phyloP scores from a whole-genome alignment of 2,888 invertebrate species.

The Endotricha flammealis region DNA sequence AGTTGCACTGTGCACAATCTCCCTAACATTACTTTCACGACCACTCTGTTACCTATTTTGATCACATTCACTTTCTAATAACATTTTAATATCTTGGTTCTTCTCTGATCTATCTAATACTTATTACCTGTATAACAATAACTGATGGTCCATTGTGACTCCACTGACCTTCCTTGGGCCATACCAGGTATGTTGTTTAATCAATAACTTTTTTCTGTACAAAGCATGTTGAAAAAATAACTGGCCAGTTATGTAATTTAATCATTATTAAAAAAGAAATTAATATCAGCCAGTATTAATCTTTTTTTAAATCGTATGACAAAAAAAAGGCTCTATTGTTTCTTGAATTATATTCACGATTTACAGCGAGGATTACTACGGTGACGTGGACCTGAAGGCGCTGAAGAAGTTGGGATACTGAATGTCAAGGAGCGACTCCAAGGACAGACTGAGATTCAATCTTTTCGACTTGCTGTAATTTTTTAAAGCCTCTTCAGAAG shows the following conservation, averaged over 20 bases:
- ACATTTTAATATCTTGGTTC: conserved; percentile 49
- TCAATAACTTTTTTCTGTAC: no score
- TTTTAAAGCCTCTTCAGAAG: conserved; percentile 33
- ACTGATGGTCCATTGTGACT: conserved; percentile 29
- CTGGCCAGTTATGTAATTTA: background rate
- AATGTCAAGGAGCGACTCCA: conserved; percentile 73
- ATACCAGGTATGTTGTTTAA: conserved; percentile 32
- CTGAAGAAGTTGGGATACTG: conserved; percentile 89
- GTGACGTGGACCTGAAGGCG: conserved; percentile 92
- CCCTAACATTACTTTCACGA: conserved; percentile 53
- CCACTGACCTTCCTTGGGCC: conserved; percentile 24
- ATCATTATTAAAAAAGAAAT: no score
- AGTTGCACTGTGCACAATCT: conserved; percentile 55
- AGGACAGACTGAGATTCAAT: conserved; percentile 69
- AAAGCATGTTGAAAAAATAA: background rate
- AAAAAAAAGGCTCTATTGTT: background rate
- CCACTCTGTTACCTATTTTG: conserved; percentile 43
- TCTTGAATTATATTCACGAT: conserved; percentile 22
- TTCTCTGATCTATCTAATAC: conserved; percentile 35
- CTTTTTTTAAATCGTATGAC: background rate
- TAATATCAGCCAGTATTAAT: no score
- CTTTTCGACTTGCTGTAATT: conserved; percentile 53
- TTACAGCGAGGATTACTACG: conserved; percentile 94
- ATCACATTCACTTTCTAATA: conserved; percentile 57
- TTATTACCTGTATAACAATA: conserved; percentile 23